These are phyloP conservation scores for Podotricha telesiphe DNA, from an alignment of 2,888 invertebrate genomes.

Conservation along the genomic window DNA sequence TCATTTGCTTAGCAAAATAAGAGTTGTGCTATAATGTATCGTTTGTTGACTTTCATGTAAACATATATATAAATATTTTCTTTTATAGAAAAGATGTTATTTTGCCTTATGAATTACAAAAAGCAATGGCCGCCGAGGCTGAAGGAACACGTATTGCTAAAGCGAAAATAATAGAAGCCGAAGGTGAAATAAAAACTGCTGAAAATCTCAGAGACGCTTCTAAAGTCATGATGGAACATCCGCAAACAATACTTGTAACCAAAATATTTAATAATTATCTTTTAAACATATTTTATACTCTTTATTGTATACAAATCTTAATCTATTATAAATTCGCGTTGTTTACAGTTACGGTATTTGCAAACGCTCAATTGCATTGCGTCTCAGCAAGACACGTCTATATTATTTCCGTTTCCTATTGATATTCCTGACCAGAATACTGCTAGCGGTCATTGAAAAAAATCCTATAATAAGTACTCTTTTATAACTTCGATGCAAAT, in stretches of 20 bases:
- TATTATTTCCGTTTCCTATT: constrained; percentile 65
- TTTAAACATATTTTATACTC: not conserved
- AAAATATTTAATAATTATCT: constrained; percentile 48
- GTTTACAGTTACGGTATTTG: constrained; percentile 64
- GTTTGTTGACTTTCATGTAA: not conserved
- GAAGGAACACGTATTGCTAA: constrained; percentile 64
- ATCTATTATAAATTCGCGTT: not conserved
- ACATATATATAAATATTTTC: not conserved
- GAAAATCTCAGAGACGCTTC: constrained; percentile 61
- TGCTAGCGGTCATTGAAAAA: not conserved
- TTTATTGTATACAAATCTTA: not conserved
- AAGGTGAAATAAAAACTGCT: constrained; percentile 66
- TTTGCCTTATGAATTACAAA: constrained; percentile 62
- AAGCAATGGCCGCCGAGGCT: constrained; percentile 68
- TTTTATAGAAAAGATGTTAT: constrained; percentile 58
- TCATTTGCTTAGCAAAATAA: no score
- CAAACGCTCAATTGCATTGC: constrained; percentile 63
- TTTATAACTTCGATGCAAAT: not conserved
- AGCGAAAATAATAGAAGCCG: constrained; percentile 65
- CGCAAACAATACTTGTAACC: constrained; percentile 63
- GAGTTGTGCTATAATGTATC: no score
- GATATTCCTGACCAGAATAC: constrained; percentile 50
- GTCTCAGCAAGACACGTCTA: constrained; percentile 54
- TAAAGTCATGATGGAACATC: constrained; percentile 57
- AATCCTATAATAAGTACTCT: not conserved